Evolutionary conservation across 2,797 vertebrate genomes (phyloP).

Genomic region (Pipistrellus pipistrellus): DNA sequence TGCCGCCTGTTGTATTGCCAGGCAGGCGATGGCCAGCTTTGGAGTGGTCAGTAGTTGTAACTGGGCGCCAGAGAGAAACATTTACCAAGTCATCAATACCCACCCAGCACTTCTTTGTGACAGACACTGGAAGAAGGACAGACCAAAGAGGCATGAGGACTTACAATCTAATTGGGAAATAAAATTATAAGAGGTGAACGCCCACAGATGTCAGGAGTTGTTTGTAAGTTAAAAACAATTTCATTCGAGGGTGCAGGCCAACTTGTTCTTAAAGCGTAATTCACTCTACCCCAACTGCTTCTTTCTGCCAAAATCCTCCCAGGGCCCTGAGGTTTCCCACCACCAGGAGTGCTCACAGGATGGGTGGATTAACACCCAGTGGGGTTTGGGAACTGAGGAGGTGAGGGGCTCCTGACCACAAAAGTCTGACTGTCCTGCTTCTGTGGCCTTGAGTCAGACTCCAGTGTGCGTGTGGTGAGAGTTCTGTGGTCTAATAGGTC

Average conservation of each 20-base stretch:
- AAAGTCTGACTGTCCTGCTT: constrained; percentile 76
- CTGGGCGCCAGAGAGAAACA: background rate
- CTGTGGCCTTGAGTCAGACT: constrained; percentile 85
- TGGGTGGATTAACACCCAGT: constrained; percentile 41
- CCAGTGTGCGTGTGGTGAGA: constrained; percentile 81
- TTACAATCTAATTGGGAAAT: background rate
- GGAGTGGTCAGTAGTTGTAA: background rate
- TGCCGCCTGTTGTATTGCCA: accelerated
- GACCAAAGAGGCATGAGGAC: background rate
- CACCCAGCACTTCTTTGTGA: background rate
- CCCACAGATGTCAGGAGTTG: background rate
- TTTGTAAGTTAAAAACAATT: background rate
- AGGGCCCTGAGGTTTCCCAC: constrained; percentile 49
- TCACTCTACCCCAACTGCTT: background rate
- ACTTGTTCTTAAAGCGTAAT: constrained; percentile 23
- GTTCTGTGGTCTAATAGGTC: constrained; percentile 88
- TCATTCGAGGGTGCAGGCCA: background rate
- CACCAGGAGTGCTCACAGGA: background rate
- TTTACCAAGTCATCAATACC: background rate
- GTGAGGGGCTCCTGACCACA: constrained; percentile 80
- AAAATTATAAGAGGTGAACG: constrained; percentile 13
- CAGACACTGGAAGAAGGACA: background rate
- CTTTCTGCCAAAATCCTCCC: background rate
- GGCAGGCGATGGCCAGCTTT: background rate
- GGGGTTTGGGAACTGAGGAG: constrained; percentile 71